Percentiles rank a stretch among this genome's conserved stretches.
Conservation (phyloP, 2,888 invertebrate genomes). For the Dastarcus helophoroides region DNA sequence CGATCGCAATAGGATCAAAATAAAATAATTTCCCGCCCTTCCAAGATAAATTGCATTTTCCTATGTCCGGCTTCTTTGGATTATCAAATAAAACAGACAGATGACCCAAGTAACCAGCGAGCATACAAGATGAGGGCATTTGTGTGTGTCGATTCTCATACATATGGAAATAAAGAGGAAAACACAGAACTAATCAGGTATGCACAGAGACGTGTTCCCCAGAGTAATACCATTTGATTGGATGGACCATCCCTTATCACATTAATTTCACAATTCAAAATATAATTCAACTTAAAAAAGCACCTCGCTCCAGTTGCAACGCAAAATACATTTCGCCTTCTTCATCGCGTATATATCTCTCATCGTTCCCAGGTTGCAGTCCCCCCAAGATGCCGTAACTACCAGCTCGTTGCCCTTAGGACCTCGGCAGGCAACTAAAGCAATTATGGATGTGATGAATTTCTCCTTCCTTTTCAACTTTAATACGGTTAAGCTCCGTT, state of each 20-base stretch:
- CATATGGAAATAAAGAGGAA: slow-evolving; percentile 1
- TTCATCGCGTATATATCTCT: no score
- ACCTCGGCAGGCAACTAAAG: slow-evolving; percentile 30
- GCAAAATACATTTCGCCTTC: no score
- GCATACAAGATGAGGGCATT: slow-evolving; percentile 1
- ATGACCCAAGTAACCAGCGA: background rate
- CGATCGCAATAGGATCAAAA: no score
- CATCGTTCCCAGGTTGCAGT: no score
- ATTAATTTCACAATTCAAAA: background rate
- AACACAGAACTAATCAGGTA: background rate
- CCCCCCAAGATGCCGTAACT: no score
- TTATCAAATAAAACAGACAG: slow-evolving; percentile 1
- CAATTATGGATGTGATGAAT: slow-evolving; percentile 34
- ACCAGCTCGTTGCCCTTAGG: slow-evolving; percentile 22
- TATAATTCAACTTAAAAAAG: background rate
- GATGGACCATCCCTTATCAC: no score
- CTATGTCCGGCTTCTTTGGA: no score
- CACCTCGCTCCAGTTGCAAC: no score
- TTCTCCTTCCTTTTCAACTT: slow-evolving; percentile 29
- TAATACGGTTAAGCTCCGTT: slow-evolving; percentile 25
- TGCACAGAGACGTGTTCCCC: background rate
- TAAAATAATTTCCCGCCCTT: no score
- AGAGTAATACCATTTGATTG: background rate
- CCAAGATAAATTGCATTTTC: no score
- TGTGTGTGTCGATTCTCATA: background rate